phyloP scores from a whole-genome alignment of 2,113 vertebrate species.

The Amphiprion ocellaris region DNA sequence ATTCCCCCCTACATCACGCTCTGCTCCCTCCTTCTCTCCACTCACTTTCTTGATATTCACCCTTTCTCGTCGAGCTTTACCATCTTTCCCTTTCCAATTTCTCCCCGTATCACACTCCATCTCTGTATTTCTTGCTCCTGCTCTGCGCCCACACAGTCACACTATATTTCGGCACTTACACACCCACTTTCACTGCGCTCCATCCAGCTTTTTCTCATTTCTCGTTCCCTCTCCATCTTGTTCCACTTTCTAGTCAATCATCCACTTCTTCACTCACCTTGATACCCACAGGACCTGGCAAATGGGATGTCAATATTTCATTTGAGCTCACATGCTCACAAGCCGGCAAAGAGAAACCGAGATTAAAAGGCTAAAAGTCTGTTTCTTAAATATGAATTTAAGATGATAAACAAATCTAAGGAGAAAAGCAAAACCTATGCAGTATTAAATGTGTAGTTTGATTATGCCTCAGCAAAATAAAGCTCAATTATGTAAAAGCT shows the following conservation, averaged over 20 bases:
- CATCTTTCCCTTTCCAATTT: constrained; percentile 56
- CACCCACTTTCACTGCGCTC: constrained; percentile 37
- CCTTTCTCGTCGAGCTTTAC: constrained; percentile 34
- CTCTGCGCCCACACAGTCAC: constrained; percentile 49
- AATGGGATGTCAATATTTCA: constrained; percentile 56
- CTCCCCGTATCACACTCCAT: constrained; percentile 53
- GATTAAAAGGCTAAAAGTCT: constrained; percentile 5
- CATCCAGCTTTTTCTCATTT: constrained; percentile 46
- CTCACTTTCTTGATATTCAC: constrained; percentile 49
- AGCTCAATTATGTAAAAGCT: no score
- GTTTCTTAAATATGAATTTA: no score
- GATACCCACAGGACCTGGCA: constrained; percentile 34
- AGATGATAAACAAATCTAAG: no score
- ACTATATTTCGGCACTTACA: constrained; percentile 31
- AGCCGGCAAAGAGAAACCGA: background rate
- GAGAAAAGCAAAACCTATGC: no score
- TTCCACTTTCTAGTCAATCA: constrained; percentile 52
- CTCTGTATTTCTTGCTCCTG: constrained; percentile 45
- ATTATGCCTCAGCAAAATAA: no score
- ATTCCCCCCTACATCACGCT: constrained; percentile 25
- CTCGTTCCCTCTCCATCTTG: constrained; percentile 52
- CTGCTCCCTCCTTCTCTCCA: constrained; percentile 46
- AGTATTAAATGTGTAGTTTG: no score
- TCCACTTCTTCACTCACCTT: constrained; percentile 49
- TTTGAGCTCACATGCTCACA: constrained; percentile 7